Percentiles rank a stretch among this genome's conserved stretches.
These are phyloP conservation scores for Coelopa frigida DNA, from an alignment of 1,140 invertebrate genomes.

Conservation along the genomic window DNA sequence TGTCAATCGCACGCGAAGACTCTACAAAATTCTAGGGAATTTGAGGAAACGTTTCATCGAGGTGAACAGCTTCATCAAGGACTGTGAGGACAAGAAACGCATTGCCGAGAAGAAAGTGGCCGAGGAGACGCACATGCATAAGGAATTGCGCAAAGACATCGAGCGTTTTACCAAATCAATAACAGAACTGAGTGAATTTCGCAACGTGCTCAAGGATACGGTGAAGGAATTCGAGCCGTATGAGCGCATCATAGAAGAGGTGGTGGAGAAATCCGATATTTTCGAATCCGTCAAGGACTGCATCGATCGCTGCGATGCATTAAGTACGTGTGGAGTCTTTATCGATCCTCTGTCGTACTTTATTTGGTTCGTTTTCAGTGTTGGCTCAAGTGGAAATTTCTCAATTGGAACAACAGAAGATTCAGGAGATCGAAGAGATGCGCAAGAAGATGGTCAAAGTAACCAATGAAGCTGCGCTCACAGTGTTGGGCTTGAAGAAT, in stretches of 20 bases:
- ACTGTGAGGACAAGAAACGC: constrained; percentile 35
- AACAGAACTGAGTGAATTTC: too few species aligned
- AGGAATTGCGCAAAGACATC: constrained; percentile 28
- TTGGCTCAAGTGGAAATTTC: constrained; percentile 36
- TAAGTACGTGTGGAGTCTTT: constrained; percentile 19
- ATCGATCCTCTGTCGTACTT: not conserved
- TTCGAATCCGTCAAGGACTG: constrained; percentile 33
- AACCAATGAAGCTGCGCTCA: constrained; percentile 34
- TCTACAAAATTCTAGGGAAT: constrained; percentile 31
- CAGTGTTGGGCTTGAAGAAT: constrained; percentile 38
- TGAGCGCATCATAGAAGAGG: constrained; percentile 24
- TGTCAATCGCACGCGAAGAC: constrained; percentile 23
- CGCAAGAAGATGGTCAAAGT: constrained; percentile 35
- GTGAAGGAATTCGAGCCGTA: constrained; percentile 31
- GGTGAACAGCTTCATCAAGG: constrained; percentile 40
- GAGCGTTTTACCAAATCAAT: too few species aligned
- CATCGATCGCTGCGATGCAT: constrained; percentile 33
- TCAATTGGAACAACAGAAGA: constrained; percentile 28
- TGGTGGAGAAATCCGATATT: constrained; percentile 25
- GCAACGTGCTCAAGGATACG: constrained; percentile 28
- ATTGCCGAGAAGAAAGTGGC: constrained; percentile 21
- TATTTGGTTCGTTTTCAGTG: constrained; percentile 17
- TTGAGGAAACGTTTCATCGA: constrained; percentile 36
- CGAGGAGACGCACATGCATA: constrained; percentile 21
- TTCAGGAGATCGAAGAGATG: constrained; percentile 37